Conservation (phyloP, 92 coral and sea anemone genomes). For the Actinostola sp. region DNA sequence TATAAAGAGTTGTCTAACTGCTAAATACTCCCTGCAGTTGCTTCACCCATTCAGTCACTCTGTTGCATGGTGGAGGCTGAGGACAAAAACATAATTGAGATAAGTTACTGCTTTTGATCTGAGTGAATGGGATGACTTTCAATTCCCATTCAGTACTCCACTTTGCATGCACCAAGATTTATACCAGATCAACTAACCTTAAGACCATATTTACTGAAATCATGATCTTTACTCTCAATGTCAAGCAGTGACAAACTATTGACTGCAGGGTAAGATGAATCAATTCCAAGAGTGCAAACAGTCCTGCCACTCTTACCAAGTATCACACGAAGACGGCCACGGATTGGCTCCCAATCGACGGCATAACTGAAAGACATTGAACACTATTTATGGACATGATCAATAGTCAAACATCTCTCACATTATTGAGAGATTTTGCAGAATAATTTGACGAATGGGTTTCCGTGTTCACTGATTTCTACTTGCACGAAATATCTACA, state of each 20-base stretch:
- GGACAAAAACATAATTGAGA: not conserved
- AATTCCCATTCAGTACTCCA: no score
- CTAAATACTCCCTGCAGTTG: conserved; percentile 67
- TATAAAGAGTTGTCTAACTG: no score
- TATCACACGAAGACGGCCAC: conserved; percentile 83
- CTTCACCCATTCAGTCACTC: conserved; percentile 62
- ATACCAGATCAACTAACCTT: conserved; percentile 36
- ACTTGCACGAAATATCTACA: no score
- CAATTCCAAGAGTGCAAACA: conserved; percentile 76
- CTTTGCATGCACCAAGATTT: not conserved
- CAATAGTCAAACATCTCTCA: no score
- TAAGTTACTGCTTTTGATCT: not conserved
- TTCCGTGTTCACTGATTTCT: no score
- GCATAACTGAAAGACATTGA: conserved; percentile 72
- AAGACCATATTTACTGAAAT: conserved; percentile 20
- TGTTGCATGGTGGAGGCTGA: conserved; percentile 39
- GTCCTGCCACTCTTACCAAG: conserved; percentile 91
- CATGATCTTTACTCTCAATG: conserved; percentile 63
- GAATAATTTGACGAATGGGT: no score
- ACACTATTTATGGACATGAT: no score
- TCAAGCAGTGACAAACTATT: conserved; percentile 47
- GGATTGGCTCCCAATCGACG: conserved; percentile 87
- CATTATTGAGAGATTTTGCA: no score
- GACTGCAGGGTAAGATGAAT: conserved; percentile 61
- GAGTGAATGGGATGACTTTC: no score